Percentiles rank a stretch among this genome's conserved stretches.
Conservation (phyloP, 1,140 invertebrate genomes). For the Vanessa tameamea region DNA sequence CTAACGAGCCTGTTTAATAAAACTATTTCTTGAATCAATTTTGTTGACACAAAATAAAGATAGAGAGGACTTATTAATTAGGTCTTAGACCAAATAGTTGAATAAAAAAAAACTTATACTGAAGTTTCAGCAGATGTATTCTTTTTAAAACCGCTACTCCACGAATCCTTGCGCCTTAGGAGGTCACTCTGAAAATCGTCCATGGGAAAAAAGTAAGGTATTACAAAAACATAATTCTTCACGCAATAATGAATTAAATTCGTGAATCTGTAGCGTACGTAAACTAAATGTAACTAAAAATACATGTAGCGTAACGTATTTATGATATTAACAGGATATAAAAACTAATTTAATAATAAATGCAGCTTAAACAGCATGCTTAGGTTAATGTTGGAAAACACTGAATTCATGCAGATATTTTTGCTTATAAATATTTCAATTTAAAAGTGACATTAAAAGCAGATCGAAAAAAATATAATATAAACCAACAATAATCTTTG, state of each 20-base stretch:
- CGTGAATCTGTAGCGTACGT: slow-evolving; percentile 7
- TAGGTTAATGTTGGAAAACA: slow-evolving; percentile 10
- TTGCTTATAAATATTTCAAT: background rate
- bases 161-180: slow-evolving; percentile 67
- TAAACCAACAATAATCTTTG: background rate
- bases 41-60: slow-evolving; percentile 1
- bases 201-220: slow-evolving; percentile 29
- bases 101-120: slow-evolving; percentile 52
- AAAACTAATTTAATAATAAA: background rate
- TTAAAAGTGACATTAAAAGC: slow-evolving; percentile 21
- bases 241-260: slow-evolving; percentile 8
- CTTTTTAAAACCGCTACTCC: slow-evolving; percentile 63
- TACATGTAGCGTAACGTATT: slow-evolving; percentile 1
- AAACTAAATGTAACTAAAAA: background rate
- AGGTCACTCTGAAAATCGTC: slow-evolving; percentile 67
- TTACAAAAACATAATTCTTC: background rate
- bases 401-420: slow-evolving; percentile 20
- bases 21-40: background rate
- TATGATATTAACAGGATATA: background rate
- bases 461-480: background rate
- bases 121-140: slow-evolving; percentile 73
- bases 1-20: background rate
- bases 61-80: background rate
- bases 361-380: slow-evolving; percentile 15
- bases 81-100: background rate